A percentile compares a stretch with the other conserved stretches of the same genome.
Evolutionary conservation across 2,888 invertebrate species (phyloP).

Genomic region (Tinea trinotella): DNA sequence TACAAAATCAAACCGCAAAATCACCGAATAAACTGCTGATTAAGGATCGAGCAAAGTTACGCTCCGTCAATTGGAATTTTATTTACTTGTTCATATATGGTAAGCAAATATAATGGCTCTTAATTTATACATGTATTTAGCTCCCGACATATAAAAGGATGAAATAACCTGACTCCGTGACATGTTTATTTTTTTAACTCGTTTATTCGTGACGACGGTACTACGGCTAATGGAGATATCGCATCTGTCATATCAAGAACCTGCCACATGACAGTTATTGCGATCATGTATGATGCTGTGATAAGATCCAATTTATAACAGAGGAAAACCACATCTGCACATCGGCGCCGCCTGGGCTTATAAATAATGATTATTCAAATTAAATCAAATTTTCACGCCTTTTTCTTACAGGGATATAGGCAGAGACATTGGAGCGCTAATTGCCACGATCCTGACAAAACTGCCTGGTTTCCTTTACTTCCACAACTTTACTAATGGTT

Average conservation of each 20-base stretch:
- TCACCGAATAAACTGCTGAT: constrained; percentile 64
- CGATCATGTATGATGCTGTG: constrained; percentile 47
- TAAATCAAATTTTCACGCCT: too few relatives aligned
- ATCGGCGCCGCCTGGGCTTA: not conserved
- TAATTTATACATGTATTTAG: constrained; percentile 54
- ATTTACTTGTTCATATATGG: constrained; percentile 56
- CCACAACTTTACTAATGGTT: too few relatives aligned
- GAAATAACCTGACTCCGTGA: not conserved
- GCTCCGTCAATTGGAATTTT: constrained; percentile 60
- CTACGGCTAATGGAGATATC: constrained; percentile 59
- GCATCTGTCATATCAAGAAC: constrained; percentile 58
- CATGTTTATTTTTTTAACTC: constrained; percentile 39
- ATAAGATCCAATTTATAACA: constrained; percentile 37
- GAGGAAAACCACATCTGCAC: not conserved
- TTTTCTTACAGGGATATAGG: too few relatives aligned
- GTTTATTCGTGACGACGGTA: constrained; percentile 50
- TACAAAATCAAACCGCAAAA: constrained; percentile 54
- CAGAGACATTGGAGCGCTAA: too few relatives aligned
- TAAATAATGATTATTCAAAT: too few relatives aligned
- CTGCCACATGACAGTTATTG: constrained; percentile 61
- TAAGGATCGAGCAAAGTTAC: constrained; percentile 55
- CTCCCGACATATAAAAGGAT: constrained; percentile 3
- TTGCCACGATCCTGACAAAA: too few relatives aligned
- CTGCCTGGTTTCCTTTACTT: too few relatives aligned
- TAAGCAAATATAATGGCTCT: constrained; percentile 66